These are phyloP conservation scores for Periparus ater DNA, from an alignment of 2,797 vertebrate genomes.

Conservation along the genomic window DNA sequence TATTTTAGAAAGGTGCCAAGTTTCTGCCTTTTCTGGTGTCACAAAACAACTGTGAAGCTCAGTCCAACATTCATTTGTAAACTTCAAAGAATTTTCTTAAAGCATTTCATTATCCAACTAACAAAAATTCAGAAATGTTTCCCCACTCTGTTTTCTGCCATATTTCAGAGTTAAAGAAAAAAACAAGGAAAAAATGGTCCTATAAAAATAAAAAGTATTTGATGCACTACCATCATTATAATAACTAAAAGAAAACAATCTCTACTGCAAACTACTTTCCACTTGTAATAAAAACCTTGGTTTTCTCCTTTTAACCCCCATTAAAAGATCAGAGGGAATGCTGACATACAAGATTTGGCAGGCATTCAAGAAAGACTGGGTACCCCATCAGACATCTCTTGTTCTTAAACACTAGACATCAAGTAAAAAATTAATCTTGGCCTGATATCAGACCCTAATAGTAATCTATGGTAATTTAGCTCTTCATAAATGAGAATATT, in stretches of 20 bases:
- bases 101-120: not conserved
- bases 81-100: slow-evolving; percentile 24
- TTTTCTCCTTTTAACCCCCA: slow-evolving; percentile 69
- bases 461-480: slow-evolving; percentile 57
- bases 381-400: slow-evolving; percentile 62
- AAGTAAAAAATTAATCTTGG: slow-evolving; percentile 65
- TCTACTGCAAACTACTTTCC: slow-evolving; percentile 39
- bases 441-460: slow-evolving; percentile 62
- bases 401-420: slow-evolving; percentile 58
- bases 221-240: slow-evolving; percentile 27
- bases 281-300: slow-evolving; percentile 50
- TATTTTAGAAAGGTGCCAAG: not conserved
- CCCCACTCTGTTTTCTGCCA: not conserved
- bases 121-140: not conserved
- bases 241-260: slow-evolving; percentile 50
- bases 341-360: slow-evolving; percentile 70
- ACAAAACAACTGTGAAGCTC: not conserved
- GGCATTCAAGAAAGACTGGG: slow-evolving; percentile 50
- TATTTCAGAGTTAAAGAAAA: not conserved
- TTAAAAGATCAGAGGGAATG: slow-evolving; percentile 75
- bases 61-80: not conserved
- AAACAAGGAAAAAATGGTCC: not conserved
- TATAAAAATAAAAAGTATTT: slow-evolving; percentile 45
- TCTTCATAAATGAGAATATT: slow-evolving; percentile 49
- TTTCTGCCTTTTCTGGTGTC: not conserved